Percentiles rank a stretch among this genome's conserved stretches.
These are phyloP conservation scores for Protonibea diacanthus DNA, from an alignment of 2,797 vertebrate species.

Conservation along the genomic window DNA sequence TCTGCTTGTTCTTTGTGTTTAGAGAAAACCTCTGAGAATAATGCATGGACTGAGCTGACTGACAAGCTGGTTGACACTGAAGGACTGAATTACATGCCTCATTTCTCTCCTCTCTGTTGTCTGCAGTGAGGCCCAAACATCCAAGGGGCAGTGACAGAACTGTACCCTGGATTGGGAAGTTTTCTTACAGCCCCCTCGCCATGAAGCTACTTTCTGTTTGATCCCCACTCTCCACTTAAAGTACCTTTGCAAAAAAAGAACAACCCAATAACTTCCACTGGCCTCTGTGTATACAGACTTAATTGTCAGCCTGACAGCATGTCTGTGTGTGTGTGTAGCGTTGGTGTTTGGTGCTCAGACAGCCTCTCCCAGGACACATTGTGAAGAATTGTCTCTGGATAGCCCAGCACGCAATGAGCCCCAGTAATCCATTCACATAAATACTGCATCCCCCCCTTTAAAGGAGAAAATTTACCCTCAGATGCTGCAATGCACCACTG, in stretches of 20 bases:
- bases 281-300: conserved; percentile 43
- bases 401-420: conserved; percentile 62
- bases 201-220: conserved; percentile 27
- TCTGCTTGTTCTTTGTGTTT: conserved; percentile 18
- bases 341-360: conserved; percentile 36
- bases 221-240: conserved; percentile 23
- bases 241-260: conserved; percentile 20
- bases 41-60: conserved; percentile 20
- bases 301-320: conserved; percentile 45
- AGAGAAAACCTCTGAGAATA: conserved; percentile 17
- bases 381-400: conserved; percentile 68
- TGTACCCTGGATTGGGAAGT: conserved; percentile 1
- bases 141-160: conserved; percentile 23
- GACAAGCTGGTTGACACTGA: conserved; percentile 36
- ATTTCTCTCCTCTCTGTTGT: conserved; percentile 21
- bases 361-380: conserved; percentile 50
- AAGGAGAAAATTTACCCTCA: conserved; percentile 50
- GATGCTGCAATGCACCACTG: conserved; percentile 67
- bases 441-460: conserved; percentile 65
- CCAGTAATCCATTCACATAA: conserved; percentile 71
- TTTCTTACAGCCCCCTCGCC: conserved; percentile 17
- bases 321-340: conserved; percentile 27
- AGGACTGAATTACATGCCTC: conserved; percentile 27
- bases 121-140: conserved; percentile 35
- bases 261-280: conserved; percentile 27